Base-by-base conservation (phyloP, 2,113 vertebrate genomes). In the Oryzias woworae region DNA sequence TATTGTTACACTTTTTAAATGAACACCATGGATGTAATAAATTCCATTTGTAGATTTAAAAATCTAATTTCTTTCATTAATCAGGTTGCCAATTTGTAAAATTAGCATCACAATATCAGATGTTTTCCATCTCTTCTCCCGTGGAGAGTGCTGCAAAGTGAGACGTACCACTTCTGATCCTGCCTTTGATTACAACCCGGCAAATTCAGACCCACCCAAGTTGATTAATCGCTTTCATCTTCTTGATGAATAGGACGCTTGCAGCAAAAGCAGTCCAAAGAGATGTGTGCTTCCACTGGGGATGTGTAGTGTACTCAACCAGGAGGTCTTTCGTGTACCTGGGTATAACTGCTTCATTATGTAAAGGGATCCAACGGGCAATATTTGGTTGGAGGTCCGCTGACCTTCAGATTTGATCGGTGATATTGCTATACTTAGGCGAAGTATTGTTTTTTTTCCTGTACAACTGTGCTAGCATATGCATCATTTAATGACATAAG, bases 221-320 rank as follows among this genome's bases (percentile, higher is more conserved):
- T 44, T 70, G 66, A 77, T 78, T 66, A 17, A 74, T 63, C 0
- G 36, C 68, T 77, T 75, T 84, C 66, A 79, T 86, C 71, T 59
- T 65, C 3, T 50, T 62, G 74, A 75, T 73, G 69, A 78, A 62
- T 58, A 51, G 50, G 57, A 66, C 66, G 59, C 71, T 69, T 46
- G 48, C 22, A 66, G 56, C 46, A 15, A 55, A 67, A 58, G 62
- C 72, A 52, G 49, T 73, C 69, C 55, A 76, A 69, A 76, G 54
- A 49, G 71, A 63, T 48, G 55, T 69, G 55, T 73, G 73, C 63
- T 72, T 76, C 41, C 48, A 36, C 2, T 18, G 31, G 36, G 50
- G 43, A 56, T 55, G 44, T 54, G 63, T 56, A 62, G 36, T 18
- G 24, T 15, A 2, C 66, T 63, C 62, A 36, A 61, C 65, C 26